A percentile compares a stretch with the other conserved stretches of the same genome.
Conservation (phyloP, 2,113 vertebrate species). For the Chauna torquata region DNA sequence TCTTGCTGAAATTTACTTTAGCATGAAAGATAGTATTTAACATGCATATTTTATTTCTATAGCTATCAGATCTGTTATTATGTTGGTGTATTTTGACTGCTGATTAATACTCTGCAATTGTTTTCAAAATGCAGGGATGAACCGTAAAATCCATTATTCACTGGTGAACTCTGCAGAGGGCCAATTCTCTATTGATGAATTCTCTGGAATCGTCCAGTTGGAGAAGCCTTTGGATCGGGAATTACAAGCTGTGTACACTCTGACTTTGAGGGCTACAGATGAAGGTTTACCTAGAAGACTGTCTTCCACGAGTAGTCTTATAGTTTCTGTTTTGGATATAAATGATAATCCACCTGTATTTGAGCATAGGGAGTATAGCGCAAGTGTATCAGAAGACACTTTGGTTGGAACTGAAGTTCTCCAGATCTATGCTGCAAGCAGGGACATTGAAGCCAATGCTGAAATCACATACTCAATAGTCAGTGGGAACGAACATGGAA, state of each 20-base stretch:
- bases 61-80: background rate
- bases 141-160: conserved; percentile 87
- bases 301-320: conserved; percentile 80
- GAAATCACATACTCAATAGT: conserved; percentile 92
- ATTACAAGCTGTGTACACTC: conserved; percentile 82
- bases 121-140: conserved; percentile 79
- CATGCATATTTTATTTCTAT: background rate
- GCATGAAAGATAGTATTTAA: background rate
- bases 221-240: conserved; percentile 91
- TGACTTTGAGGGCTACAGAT: conserved; percentile 86
- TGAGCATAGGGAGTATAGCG: conserved; percentile 90
- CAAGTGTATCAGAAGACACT: conserved; percentile 85
- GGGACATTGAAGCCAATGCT: conserved; percentile 87
- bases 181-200: conserved; percentile 90
- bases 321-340: conserved; percentile 93
- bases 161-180: conserved; percentile 87
- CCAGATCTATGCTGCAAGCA: conserved; percentile 91
- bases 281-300: conserved; percentile 85
- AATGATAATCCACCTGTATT: conserved; percentile 97
- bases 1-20: background rate
- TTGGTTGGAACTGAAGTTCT: conserved; percentile 86
- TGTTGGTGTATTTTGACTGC: background rate
- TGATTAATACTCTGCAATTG: background rate
- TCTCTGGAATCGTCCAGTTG: conserved; percentile 86
- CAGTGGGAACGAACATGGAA: conserved; percentile 92